These are phyloP conservation scores for Sander lucioperca DNA, from an alignment of 2,113 vertebrate genomes.

Conservation along the genomic window DNA sequence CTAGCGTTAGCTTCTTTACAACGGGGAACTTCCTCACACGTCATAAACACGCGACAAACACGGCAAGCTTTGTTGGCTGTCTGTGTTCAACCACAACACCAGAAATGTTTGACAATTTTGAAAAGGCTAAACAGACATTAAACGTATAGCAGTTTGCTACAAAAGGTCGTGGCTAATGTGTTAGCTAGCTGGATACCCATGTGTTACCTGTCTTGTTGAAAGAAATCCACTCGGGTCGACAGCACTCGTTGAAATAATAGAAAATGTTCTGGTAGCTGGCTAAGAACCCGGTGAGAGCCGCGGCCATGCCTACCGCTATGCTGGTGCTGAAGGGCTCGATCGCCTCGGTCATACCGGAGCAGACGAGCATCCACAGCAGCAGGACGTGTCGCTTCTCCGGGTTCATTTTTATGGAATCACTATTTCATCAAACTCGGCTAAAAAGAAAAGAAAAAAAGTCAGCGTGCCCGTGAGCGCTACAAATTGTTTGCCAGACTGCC, in stretches of 20 bases:
- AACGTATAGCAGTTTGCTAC: rapidly evolving
- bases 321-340: conserved; percentile 84
- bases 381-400: conserved; percentile 32
- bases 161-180: too few relatives aligned
- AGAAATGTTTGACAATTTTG: neutral
- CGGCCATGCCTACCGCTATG: conserved; percentile 84
- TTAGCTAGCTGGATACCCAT: neutral
- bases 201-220: conserved; percentile 81
- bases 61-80: rapidly evolving
- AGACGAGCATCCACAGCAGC: conserved; percentile 55
- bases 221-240: conserved; percentile 83
- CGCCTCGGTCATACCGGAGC: conserved; percentile 46
- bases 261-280: conserved; percentile 80
- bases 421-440: rapidly evolving
- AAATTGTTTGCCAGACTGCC: neutral
- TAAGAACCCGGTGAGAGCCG: conserved; percentile 82
- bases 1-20: neutral
- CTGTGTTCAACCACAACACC: neutral
- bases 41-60: conserved; percentile 40
- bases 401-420: conserved; percentile 46
- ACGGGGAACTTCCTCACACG: conserved; percentile 56
- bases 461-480: rapidly evolving
- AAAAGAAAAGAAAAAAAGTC: too few relatives aligned
- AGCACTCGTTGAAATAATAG: conserved; percentile 84
- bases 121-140: rapidly evolving